Evolutionary conservation across 2,888 invertebrate genomes (phyloP), one percentile per base, ranked within the genome.

Genomic region (Byasa hedistus): DNA sequence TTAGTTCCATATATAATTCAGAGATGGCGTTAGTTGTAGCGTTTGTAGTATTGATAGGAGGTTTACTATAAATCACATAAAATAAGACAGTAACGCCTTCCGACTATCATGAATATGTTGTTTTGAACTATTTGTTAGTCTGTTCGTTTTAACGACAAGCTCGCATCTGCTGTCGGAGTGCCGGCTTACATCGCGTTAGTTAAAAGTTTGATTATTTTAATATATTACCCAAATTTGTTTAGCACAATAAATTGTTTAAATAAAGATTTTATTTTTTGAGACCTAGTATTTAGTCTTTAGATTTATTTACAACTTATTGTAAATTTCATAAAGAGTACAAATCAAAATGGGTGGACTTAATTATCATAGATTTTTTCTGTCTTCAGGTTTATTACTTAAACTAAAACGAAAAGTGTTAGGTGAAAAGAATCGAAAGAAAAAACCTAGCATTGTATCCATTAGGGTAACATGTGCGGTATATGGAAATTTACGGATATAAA

Each of bases 11-110:
- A 60, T 24, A 21, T 2, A 23, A 54, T 39, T 58, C 61, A 69
- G 36, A 71, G 72, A 72, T 72, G 71, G 70, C 72, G 71, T n/a
- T 62, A 71, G 64, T 63, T 48, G 71, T 70, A 52, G 27, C 60
- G 10, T 44, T 57, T 19, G 27, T 27, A 3, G 5, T 3, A n/a
- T 39, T 52, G 32, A 15, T 17, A 36, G 19, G 44, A 54, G 62
- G 57, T 57, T 39, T 15, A 24, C 23, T 51, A 65, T 61, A 61
- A 54, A 60, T 68, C 55, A 63, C 51, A 51, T 21, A 39, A 60
- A 64, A 66, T 59, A 66, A 63, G 63, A 56, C 56, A 52, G 48
- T 59, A 54, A 36, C 58, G 32, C 55, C 56, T 21, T 59, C 32
- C 55, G 21, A 36, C 44, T 59, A 48, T 48, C 32, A 51, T 36